phyloP scores from a whole-genome alignment of 2,888 invertebrate genomes.

The Yponomeuta malinellus region DNA sequence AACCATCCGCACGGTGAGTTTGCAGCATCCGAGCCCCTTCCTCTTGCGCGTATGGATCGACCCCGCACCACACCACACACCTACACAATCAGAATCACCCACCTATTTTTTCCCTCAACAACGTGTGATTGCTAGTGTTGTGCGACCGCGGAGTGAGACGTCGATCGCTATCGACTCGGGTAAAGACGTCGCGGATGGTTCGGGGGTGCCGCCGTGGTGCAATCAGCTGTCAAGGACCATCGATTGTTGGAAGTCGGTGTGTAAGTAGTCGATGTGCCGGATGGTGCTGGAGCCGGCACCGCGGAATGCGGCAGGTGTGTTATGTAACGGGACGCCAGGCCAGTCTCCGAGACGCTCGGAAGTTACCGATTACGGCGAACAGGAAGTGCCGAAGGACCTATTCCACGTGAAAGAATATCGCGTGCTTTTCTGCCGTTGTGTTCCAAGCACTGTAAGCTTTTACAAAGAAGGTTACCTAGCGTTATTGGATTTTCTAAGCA shows the following conservation, averaged over 20 bases:
- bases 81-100: conserved; percentile 9
- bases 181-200: conserved; percentile 5
- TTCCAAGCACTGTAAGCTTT: background rate
- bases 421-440: conserved; percentile 5
- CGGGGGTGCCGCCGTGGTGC: conserved; percentile 44
- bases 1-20: conserved; percentile 72
- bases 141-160: conserved; percentile 12
- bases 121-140: conserved; percentile 10
- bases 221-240: conserved; percentile 65
- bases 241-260: conserved; percentile 13
- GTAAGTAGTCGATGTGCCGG: conserved; percentile 47
- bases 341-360: conserved; percentile 18
- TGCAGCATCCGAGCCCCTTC: conserved; percentile 61
- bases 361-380: conserved; percentile 15
- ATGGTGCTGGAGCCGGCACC: background rate
- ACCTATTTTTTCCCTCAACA: background rate
- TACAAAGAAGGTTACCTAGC: background rate
- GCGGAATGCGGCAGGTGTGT: conserved; percentile 50
- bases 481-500: background rate
- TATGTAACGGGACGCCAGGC: conserved; percentile 54
- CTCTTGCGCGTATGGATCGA: conserved; percentile 40
- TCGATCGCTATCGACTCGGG: conserved; percentile 33
- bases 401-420: conserved; percentile 7
- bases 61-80: conserved; percentile 37
- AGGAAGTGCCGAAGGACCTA: conserved; percentile 10